Conservation (phyloP, 2,888 invertebrate genomes). For the Campaea margaritaria region DNA sequence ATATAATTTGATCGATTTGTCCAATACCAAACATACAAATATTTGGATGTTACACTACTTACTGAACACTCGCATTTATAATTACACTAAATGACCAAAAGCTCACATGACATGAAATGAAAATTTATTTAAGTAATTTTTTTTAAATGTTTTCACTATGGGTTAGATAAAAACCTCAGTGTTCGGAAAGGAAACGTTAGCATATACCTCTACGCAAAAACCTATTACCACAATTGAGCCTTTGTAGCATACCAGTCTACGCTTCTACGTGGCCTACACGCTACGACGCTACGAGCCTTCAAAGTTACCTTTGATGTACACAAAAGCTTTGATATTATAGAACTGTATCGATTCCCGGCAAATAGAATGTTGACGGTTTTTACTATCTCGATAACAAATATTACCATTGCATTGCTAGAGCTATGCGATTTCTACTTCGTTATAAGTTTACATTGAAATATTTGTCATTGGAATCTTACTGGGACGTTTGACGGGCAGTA, state of each 20-base stretch:
- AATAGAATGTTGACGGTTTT: neutral
- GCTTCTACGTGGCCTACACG: neutral
- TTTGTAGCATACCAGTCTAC: neutral
- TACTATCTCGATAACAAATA: neutral
- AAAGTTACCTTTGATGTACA: conserved; percentile 3
- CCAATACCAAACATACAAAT: too few species aligned
- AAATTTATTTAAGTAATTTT: too few species aligned
- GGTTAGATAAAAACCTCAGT: too few species aligned
- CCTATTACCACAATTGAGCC: neutral
- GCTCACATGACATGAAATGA: too few species aligned
- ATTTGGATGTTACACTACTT: too few species aligned
- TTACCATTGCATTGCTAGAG: neutral
- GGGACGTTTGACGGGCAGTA: neutral
- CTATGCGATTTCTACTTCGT: neutral
- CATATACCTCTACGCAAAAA: neutral
- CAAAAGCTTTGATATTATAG: neutral
- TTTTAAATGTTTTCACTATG: too few species aligned
- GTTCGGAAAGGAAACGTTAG: too few species aligned
- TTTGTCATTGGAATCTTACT: neutral
- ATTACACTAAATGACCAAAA: too few species aligned
- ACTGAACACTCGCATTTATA: too few species aligned
- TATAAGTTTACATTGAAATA: neutral
- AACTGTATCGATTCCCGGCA: neutral
- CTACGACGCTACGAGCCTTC: neutral
- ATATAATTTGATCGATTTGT: too few species aligned